A percentile compares a stretch with the other conserved stretches of the same genome.
Evolutionary conservation across 2,888 invertebrate genomes (phyloP).

Genomic region (Lamellibrachia columna): DNA sequence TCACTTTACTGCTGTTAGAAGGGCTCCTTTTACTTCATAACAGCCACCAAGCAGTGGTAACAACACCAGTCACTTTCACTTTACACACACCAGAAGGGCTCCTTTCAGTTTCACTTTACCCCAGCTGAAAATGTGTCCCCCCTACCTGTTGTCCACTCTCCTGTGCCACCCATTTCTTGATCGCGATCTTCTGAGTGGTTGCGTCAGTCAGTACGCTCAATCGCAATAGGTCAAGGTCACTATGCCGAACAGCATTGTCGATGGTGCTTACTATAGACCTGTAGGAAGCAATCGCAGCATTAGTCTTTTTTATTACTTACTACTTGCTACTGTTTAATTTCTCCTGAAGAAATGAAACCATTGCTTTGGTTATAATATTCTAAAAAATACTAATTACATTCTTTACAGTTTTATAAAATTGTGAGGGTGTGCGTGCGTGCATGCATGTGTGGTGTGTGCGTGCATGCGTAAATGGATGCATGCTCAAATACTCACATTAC

Average conservation of each 20-base stretch:
- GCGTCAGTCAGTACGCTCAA: conserved; percentile 58
- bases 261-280: conserved; percentile 43
- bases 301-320: no score
- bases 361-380: not conserved
- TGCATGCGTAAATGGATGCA: not conserved
- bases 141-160: conserved; percentile 52
- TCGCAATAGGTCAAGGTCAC: conserved; percentile 47
- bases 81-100: no score
- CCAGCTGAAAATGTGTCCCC: conserved; percentile 35
- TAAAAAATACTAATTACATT: not conserved
- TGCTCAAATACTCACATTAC: no score
- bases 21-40: no score
- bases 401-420: not conserved
- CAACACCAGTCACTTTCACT: no score
- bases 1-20: no score
- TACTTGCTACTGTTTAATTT: not conserved
- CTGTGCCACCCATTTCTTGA: conserved; percentile 59
- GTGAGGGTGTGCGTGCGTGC: not conserved
- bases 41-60: no score
- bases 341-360: not conserved
- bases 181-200: conserved; percentile 57
- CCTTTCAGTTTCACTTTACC: not conserved
- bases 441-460: no score
- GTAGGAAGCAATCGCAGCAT: not conserved
- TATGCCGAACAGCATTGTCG: conserved; percentile 47